phyloP scores from a whole-genome alignment of 92 coral and sea anemone genomes.

The Palythoa grandis region DNA sequence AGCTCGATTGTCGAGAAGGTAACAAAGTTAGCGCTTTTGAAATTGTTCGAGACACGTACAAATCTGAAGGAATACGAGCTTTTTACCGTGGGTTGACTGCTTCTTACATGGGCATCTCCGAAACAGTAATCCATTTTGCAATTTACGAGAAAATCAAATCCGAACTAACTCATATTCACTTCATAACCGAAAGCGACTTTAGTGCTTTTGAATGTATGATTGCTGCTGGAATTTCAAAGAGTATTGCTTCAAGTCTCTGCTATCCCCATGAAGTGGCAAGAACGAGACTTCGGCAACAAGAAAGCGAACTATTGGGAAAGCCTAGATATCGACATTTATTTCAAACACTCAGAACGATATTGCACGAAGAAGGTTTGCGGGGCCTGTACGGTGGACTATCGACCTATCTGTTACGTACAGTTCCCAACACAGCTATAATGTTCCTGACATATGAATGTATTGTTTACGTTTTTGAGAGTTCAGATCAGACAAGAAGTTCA shows the following conservation, averaged over 20 bases:
- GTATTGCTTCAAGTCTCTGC: constrained; percentile 86
- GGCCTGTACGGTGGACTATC: constrained; percentile 90
- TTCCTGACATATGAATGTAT: constrained; percentile 91
- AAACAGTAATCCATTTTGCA: constrained; percentile 88
- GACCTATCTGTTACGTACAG: constrained; percentile 93
- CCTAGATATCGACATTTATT: constrained; percentile 74
- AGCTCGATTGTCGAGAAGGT: constrained; percentile 75
- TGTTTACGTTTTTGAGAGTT: constrained; percentile 68
- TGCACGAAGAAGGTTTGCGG: constrained; percentile 83
- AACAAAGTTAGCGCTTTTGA: constrained; percentile 65
- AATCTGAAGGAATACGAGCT: constrained; percentile 84
- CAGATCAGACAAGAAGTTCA: constrained; percentile 2
- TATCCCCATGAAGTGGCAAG: constrained; percentile 98
- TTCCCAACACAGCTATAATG: constrained; percentile 92
- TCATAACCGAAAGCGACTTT: constrained; percentile 57
- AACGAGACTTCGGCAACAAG: constrained; percentile 91
- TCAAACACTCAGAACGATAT: constrained; percentile 78
- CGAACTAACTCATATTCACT: constrained; percentile 54
- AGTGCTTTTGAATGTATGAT: constrained; percentile 78
- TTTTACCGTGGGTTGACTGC: constrained; percentile 96
- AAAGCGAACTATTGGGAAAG: constrained; percentile 79
- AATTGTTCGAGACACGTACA: constrained; percentile 75
- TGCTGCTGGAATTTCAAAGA: constrained; percentile 89
- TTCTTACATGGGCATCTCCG: constrained; percentile 93
- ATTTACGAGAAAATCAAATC: constrained; percentile 86